Evolutionary conservation across 1,140 invertebrate genomes (phyloP), one percentile per base, ranked within the genome.

Genomic region (Achatina immaculata): DNA sequence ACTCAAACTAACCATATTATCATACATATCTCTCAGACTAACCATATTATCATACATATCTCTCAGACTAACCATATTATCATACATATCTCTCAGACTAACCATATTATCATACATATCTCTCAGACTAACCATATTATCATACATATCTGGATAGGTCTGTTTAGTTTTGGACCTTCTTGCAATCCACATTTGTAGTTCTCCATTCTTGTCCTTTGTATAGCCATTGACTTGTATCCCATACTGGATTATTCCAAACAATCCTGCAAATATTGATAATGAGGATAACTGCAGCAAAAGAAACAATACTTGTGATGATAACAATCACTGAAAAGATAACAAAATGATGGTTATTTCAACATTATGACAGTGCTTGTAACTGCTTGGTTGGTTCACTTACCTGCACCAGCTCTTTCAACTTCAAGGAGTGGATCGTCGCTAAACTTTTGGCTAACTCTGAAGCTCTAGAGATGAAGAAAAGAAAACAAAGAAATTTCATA

Each of bases 211-310:
- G 45, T 83, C 75, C 66, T 95, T 94, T 16, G 96, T 95, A 91
- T 96, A 99, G 21, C 97, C 97, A 92, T 97, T 98, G 76, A 99
- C 96, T 89, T 97, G 96, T 38, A 97, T 95, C 66, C 97, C 97
- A 92, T 97, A 98, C 89, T 96, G 96, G 83, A 95, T 94, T 85
- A 97, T 95, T 58, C 97, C 97, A 93, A 99, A 97, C 75, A 98
- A 92, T 91, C 94, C 86, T 90, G 78, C 31, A 86, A 83, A 28
- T 51, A 65, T 9, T 14, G 62, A n/a, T 72, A 11, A 38, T 36
- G n/a, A 31, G 69, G 40, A 19, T 48, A 77, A 36, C n/a, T n/a
- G n/a, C n/a, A n/a, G n/a, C n/a, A n/a, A n/a, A n/a, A n/a, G n/a
- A n/a, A n/a, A n/a, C n/a, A n/a, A n/a, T n/a, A n/a, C n/a, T n/a